phyloP scores from a whole-genome alignment of 2,113 vertebrate genomes.

The Phrynocephalus versicolor region DNA sequence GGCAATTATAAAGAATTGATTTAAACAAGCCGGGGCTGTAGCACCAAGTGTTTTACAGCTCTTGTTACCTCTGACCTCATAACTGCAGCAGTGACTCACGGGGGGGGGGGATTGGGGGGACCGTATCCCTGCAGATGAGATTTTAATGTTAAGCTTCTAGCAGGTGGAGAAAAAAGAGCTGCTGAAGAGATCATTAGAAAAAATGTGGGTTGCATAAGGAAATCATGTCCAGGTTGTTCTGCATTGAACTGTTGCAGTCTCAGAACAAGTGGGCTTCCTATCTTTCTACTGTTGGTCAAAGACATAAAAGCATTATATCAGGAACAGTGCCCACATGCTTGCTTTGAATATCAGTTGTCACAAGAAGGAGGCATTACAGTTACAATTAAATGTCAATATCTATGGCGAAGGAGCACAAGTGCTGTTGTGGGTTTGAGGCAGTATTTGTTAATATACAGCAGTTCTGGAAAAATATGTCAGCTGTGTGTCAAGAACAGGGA shows the following conservation, averaged over 20 bases:
- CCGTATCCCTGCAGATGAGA: constrained; percentile 53
- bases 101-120: constrained; percentile 32
- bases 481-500: constrained; percentile 72
- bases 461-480: constrained; percentile 72
- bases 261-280: constrained; percentile 49
- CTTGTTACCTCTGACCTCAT: constrained; percentile 72
- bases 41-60: constrained; percentile 56
- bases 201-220: constrained; percentile 32
- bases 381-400: constrained; percentile 75
- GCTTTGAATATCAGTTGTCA: constrained; percentile 68
- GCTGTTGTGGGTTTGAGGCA: constrained; percentile 71
- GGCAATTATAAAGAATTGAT: constrained; percentile 82
- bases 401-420: constrained; percentile 67
- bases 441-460: constrained; percentile 76
- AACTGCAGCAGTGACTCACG: constrained; percentile 51
- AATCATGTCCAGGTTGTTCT: constrained; percentile 13
- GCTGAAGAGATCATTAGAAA: constrained; percentile 54
- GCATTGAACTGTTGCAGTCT: background rate
- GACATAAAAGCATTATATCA: constrained; percentile 46
- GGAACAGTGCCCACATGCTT: constrained; percentile 67
- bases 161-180: constrained; percentile 50
- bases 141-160: constrained; percentile 50
- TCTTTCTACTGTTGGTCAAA: constrained; percentile 41
- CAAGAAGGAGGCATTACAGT: constrained; percentile 67
- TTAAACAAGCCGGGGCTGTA: constrained; percentile 63